Evolutionary conservation across 1,140 invertebrate genomes (phyloP), one percentile per base, ranked within the genome.

Genomic region (Zaprionus lachaisei): DNA sequence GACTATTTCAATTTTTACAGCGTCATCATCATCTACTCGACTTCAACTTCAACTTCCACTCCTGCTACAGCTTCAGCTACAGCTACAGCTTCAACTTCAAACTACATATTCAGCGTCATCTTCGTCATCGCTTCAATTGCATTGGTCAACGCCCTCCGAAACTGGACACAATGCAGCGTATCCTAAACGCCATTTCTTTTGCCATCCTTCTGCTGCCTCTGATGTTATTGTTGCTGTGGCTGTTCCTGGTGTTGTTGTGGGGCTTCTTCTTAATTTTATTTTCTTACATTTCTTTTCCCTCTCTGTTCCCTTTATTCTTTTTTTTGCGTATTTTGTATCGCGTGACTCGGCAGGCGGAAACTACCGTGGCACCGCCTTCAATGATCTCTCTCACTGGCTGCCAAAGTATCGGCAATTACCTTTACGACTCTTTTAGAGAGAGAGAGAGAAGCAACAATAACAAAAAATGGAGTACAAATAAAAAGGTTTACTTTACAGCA

Each of bases 101-200:
- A 44, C 58, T 54, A 26, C 12, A 69, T 54, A 44, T 64, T 63
- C 60, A 75, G 28, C 49, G n/a, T 62, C 51, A 62, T 56, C 72
- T 28, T 61, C 61, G 62, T 70, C 65, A 70, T 44, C 57, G 60
- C 72, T 80, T 77, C 80, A 82, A 80, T 74, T 86, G 80, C 83
- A 74, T 55, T 86, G 83, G 83, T 83, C 80, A 87, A 87, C 83
- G 83, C 84, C 78, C 83, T 61, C 56, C 24, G 47, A 73, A 76
- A 61, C 49, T 60, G 61, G 51, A 49, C 57, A 64, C 64, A 69
- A 31, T 58, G 31, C 34, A 37, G 72, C 74, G 51, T 37, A 41
- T 67, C 44, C 67, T 83, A 77, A 75, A 71, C 72, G 72, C 63
- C 75, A 79, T 82, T 81, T 69, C 72, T 63, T 24, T 55, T 26